These are phyloP conservation scores for Nibea albiflora DNA, from an alignment of 2,113 vertebrate species.

Conservation along the genomic window DNA sequence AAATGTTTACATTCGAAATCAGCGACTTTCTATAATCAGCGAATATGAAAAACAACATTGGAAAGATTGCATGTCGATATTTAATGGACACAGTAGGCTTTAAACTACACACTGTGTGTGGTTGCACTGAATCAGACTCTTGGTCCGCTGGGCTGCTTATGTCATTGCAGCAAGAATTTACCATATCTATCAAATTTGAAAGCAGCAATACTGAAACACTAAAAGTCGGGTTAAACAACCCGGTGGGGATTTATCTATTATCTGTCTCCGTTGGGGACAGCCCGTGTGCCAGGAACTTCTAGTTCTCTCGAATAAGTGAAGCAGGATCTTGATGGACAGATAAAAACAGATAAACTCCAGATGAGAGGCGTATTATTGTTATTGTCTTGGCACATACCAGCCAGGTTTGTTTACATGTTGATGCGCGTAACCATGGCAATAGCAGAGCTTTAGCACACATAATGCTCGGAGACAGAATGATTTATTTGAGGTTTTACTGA, in stretches of 20 bases:
- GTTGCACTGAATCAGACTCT: constrained; percentile 19
- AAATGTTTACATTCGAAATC: neutral
- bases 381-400: constrained; percentile 71
- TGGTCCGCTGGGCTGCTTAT: constrained; percentile 42
- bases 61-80: neutral
- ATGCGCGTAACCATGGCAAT: constrained; percentile 42
- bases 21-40: neutral
- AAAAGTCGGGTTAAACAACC: constrained; percentile 28
- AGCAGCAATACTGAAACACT: constrained; percentile 37
- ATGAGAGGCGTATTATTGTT: constrained; percentile 70
- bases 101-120: neutral
- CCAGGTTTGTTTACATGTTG: constrained; percentile 74
- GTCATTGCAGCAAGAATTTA: constrained; percentile 50
- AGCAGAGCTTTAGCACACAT: constrained; percentile 6
- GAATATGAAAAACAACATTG: constrained; percentile 6
- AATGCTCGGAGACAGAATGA: constrained; percentile 12
- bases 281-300: constrained; percentile 51
- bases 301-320: constrained; percentile 47
- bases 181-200: constrained; percentile 52
- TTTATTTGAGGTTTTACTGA: constrained; percentile 52
- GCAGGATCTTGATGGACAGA: constrained; percentile 63
- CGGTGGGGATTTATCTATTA: constrained; percentile 59
- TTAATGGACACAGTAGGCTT: neutral
- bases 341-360: constrained; percentile 78
- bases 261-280: constrained; percentile 47